phyloP scores from a whole-genome alignment of 2,797 vertebrate species.

The Peromyscus aztecus region DNA sequence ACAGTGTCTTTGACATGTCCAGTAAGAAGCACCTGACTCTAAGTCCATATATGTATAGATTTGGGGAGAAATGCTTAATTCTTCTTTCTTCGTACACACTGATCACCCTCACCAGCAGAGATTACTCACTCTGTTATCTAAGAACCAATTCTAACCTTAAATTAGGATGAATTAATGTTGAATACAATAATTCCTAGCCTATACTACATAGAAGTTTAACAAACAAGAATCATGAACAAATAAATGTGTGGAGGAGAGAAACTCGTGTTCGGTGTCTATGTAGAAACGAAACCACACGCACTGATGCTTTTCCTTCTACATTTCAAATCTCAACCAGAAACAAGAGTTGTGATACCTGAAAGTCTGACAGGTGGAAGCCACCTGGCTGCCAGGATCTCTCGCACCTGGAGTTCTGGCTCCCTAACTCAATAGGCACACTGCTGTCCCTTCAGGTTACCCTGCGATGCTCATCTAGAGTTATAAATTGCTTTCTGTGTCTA shows the following conservation, averaged over 20 bases:
- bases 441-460: background rate
- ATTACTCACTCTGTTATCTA: background rate
- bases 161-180: conserved; percentile 9
- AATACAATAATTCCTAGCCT: background rate
- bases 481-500: background rate
- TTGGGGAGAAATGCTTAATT: background rate
- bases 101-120: background rate
- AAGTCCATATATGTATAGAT: background rate
- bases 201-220: background rate
- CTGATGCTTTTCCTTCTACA: background rate
- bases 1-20: background rate
- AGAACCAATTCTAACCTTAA: background rate
- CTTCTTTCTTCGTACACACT: background rate
- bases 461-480: background rate
- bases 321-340: background rate
- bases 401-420: background rate
- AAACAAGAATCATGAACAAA: background rate
- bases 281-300: background rate
- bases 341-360: background rate
- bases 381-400: background rate
- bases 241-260: background rate
- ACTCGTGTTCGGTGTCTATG: background rate
- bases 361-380: background rate
- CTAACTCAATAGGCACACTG: background rate
- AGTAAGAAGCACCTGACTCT: background rate